Conservation (phyloP, 2,113 vertebrate species). For the Anguilla japonica region DNA sequence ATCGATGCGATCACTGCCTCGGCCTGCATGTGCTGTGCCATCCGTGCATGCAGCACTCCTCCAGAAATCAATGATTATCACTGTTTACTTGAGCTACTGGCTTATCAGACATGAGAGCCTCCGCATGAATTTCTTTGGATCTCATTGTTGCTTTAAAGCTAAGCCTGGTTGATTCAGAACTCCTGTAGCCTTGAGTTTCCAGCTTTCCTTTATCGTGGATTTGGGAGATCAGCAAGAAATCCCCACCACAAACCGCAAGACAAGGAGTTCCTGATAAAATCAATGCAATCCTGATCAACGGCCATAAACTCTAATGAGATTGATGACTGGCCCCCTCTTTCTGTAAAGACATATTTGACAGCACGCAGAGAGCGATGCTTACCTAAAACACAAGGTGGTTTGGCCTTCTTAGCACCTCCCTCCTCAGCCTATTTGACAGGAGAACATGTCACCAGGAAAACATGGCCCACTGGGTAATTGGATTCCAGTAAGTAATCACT, state of each 20-base stretch:
- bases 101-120: constrained; percentile 39
- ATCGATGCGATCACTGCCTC: background rate
- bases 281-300: constrained; percentile 54
- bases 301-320: constrained; percentile 56
- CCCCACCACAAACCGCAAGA: constrained; percentile 41
- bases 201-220: constrained; percentile 55
- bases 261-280: constrained; percentile 42
- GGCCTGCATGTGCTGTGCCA: background rate
- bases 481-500: no score
- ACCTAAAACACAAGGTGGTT: background rate
- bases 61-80: constrained; percentile 53
- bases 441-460: background rate
- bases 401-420: background rate
- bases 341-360: background rate
- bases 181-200: constrained; percentile 47
- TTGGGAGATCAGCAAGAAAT: constrained; percentile 43
- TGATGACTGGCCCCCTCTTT: constrained; percentile 34
- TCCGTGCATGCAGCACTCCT: background rate
- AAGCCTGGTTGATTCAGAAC: constrained; percentile 41
- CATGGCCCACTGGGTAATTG: no score
- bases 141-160: constrained; percentile 48
- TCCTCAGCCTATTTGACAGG: background rate
- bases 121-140: constrained; percentile 36
- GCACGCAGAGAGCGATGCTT: background rate
- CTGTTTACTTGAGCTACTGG: constrained; percentile 35